phyloP scores from a whole-genome alignment of 2,888 invertebrate species.

The Pycnomerus fuliginosus region DNA sequence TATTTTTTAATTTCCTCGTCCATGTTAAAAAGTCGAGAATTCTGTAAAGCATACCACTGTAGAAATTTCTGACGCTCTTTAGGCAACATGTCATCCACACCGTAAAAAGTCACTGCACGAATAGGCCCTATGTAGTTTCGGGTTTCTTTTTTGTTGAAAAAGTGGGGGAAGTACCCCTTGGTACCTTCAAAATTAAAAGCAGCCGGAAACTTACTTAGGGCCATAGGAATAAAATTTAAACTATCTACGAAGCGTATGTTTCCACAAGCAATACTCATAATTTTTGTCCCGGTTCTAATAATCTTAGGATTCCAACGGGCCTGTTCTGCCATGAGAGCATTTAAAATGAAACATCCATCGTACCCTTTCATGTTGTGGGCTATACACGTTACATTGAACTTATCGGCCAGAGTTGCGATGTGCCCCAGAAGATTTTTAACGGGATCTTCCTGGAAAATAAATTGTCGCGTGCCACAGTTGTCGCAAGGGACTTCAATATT shows the following conservation, averaged over 20 bases:
- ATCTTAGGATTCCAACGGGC: conserved; percentile 7
- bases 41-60: conserved; percentile 27
- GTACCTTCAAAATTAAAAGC: conserved; percentile 5
- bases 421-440: conserved; percentile 5
- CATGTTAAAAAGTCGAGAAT: conserved; percentile 8
- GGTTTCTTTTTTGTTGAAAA: conserved; percentile 29
- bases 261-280: conserved; percentile 6
- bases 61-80: conserved; percentile 21
- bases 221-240: conserved; percentile 9
- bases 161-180: conserved; percentile 15
- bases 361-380: conserved; percentile 16
- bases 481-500: not conserved
- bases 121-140: conserved; percentile 29
- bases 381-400: conserved; percentile 1
- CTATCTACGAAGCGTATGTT: conserved; percentile 15
- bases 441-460: conserved; percentile 4
- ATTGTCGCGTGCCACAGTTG: too few relatives aligned
- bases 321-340: conserved; percentile 2
- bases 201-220: conserved; percentile 6
- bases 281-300: conserved; percentile 7
- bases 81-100: conserved; percentile 25
- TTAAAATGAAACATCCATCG: conserved; percentile 12
- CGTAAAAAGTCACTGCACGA: conserved; percentile 26
- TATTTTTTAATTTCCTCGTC: conserved; percentile 13
- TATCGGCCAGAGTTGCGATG: not conserved